These are phyloP conservation scores for Holacanthella duospinosa DNA, from an alignment of 2,888 invertebrate species.

Conservation along the genomic window DNA sequence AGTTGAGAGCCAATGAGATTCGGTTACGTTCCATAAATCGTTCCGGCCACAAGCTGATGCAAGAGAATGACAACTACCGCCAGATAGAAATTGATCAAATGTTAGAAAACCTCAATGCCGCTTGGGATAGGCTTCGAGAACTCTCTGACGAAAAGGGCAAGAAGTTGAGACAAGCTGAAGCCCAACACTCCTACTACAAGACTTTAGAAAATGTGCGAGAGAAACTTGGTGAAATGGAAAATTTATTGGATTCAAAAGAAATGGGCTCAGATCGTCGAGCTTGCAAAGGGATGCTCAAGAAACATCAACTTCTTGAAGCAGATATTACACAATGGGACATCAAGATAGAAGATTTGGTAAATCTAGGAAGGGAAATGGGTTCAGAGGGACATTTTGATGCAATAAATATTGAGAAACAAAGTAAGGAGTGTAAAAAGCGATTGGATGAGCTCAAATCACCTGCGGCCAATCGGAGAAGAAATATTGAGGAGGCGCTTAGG, in stretches of 20 bases:
- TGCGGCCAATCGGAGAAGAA: slow-evolving; percentile 57
- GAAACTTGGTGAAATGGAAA: slow-evolving; percentile 75
- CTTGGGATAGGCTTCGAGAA: slow-evolving; percentile 64
- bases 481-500: slow-evolving; percentile 70
- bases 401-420: slow-evolving; percentile 66
- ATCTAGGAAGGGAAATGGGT: slow-evolving; percentile 77
- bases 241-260: slow-evolving; percentile 64
- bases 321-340: slow-evolving; percentile 76
- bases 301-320: slow-evolving; percentile 75
- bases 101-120: slow-evolving; percentile 58
- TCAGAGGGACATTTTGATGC: slow-evolving; percentile 92
- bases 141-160: slow-evolving; percentile 58
- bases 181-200: slow-evolving; percentile 56
- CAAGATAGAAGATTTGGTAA: slow-evolving; percentile 64
- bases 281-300: slow-evolving; percentile 79
- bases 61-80: slow-evolving; percentile 57
- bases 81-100: slow-evolving; percentile 57
- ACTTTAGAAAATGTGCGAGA: slow-evolving; percentile 80
- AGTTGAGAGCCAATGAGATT: slow-evolving; percentile 86
- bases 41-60: slow-evolving; percentile 60
- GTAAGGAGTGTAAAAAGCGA: slow-evolving; percentile 58
- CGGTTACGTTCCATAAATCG: slow-evolving; percentile 70
- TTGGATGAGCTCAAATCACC: slow-evolving; percentile 63
- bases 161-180: slow-evolving; percentile 75
- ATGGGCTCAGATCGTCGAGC: slow-evolving; percentile 80